Evolutionary conservation across 2,113 vertebrate species (phyloP).

Genomic region (Delphinus delphis): DNA sequence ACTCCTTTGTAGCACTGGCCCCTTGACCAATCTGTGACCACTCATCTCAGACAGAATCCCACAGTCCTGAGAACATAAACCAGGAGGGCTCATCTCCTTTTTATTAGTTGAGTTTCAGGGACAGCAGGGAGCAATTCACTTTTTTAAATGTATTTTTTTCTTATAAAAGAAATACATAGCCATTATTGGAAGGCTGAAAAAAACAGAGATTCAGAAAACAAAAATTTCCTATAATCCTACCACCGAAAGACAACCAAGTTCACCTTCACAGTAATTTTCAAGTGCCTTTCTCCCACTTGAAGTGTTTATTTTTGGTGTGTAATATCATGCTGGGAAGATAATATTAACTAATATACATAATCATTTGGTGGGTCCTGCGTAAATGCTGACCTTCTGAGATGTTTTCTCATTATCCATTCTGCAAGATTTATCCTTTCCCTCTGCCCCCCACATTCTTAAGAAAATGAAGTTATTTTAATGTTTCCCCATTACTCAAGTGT

Average conservation of each 20-base stretch:
- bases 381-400: conserved; percentile 5
- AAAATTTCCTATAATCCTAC: background rate
- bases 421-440: background rate
- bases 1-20: background rate
- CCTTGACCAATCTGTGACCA: background rate
- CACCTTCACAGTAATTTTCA: background rate
- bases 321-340: background rate
- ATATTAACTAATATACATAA: background rate
- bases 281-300: background rate
- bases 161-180: background rate
- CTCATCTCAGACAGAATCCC: background rate
- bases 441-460: background rate
- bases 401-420: background rate
- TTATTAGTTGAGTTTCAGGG: background rate
- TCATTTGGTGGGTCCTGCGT: background rate
- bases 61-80: too few relatives aligned
- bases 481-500: background rate
- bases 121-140: background rate
- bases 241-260: background rate
- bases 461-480: conserved; percentile 28
- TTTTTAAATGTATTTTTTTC: background rate
- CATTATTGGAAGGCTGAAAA: background rate
- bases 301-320: background rate
- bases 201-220: background rate
- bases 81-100: background rate